phyloP scores from a whole-genome alignment of 2,113 vertebrate genomes.

The Falcunculus frontatus region DNA sequence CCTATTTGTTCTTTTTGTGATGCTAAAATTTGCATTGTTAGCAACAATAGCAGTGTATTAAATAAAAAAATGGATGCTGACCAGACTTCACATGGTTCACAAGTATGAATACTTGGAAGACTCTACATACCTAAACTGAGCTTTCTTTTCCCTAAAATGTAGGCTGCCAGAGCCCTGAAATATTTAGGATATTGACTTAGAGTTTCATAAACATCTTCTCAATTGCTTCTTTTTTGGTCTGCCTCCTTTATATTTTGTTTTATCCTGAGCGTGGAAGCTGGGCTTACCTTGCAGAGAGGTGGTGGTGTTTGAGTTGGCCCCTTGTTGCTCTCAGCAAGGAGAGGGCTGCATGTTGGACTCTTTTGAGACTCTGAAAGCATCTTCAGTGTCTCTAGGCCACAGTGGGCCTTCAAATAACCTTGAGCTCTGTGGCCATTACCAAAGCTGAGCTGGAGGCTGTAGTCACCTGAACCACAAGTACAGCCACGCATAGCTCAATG shows the following conservation, averaged over 20 bases:
- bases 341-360: not conserved
- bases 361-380: not conserved
- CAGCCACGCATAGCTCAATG: fast-evolving
- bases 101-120: not conserved
- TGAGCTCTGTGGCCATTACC: not conserved
- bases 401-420: not conserved
- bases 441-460: not conserved
- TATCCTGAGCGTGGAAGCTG: fast-evolving
- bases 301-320: not conserved
- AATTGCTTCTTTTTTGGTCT: not conserved
- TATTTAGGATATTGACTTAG: not conserved
- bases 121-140: not conserved
- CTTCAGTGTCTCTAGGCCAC: not conserved
- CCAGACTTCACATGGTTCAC: not conserved
- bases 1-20: not conserved
- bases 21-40: not conserved
- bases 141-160: not conserved
- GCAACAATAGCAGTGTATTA: not conserved
- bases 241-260: not conserved
- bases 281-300: not conserved
- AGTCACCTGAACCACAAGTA: not conserved
- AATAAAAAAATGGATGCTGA: not conserved
- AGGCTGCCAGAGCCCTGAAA: not conserved
- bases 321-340: not conserved
- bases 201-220: not conserved